A percentile compares a stretch with the other conserved stretches of the same genome.
These are phyloP conservation scores for Zygothrica quintamaculata DNA, from an alignment of 2,888 invertebrate species.

Conservation along the genomic window DNA sequence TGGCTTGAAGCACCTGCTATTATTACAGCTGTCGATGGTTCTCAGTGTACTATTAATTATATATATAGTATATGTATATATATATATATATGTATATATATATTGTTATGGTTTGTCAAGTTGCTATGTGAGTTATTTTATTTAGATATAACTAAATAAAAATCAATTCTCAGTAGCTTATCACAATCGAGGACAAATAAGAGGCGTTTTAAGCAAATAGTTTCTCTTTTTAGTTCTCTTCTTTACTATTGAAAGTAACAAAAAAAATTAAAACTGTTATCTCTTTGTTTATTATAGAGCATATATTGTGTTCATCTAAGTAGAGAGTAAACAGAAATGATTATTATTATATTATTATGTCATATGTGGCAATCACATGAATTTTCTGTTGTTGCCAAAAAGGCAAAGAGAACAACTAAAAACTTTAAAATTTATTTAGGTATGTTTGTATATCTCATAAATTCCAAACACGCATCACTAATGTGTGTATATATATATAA, in stretches of 20 bases:
- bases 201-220: conserved; percentile 12
- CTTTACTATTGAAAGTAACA: conserved; percentile 53
- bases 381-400: neutral
- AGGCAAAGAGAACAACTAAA: neutral
- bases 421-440: conserved; percentile 23
- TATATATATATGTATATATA: neutral
- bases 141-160: conserved; percentile 44
- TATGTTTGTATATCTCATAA: conserved; percentile 3
- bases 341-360: conserved; percentile 32
- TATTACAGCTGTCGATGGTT: neutral
- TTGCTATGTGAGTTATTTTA: conserved; percentile 46
- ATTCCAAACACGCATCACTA: neutral
- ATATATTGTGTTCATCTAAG: conserved; percentile 4
- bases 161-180: conserved; percentile 49
- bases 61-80: neutral
- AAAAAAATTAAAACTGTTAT: conserved; percentile 46
- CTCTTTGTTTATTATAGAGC: conserved; percentile 10
- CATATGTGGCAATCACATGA: conserved; percentile 41
- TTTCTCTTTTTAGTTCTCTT: conserved; percentile 34
- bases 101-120: conserved; percentile 42
- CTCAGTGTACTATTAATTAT: conserved; percentile 6
- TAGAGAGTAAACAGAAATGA: conserved; percentile 37
- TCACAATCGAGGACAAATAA: neutral
- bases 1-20: conserved; percentile 56
- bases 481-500: conserved; percentile 14